Evolutionary conservation across 2,113 vertebrate species (phyloP).

Genomic region (Nothoprocta pentlandii): DNA sequence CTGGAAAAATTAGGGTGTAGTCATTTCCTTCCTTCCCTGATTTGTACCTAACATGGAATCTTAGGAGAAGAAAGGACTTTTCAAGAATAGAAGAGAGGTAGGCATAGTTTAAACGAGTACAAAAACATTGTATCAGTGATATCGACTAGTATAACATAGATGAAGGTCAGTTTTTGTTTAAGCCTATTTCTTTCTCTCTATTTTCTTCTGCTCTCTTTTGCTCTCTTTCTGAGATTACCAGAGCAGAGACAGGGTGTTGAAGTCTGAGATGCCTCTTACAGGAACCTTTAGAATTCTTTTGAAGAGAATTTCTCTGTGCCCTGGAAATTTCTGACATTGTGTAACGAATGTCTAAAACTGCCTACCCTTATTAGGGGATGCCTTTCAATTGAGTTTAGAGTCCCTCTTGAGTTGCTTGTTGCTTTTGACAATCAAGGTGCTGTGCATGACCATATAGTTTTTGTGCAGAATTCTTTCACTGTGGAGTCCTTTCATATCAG

Average conservation of each 20-base stretch:
- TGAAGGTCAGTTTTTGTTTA: neutral
- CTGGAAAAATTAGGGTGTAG: neutral
- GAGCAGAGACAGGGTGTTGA: neutral
- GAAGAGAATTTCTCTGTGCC: neutral
- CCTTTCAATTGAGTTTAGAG: neutral
- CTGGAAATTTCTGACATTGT: neutral
- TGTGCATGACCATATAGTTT: neutral
- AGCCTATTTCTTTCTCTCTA: neutral
- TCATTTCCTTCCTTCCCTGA: accelerated
- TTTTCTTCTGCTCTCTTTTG: neutral
- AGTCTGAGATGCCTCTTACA: neutral
- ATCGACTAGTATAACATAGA: neutral
- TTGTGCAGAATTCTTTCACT: neutral
- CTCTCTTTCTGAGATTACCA: neutral
- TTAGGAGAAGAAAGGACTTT: neutral
- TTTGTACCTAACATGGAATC: neutral
- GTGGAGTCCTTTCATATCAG: neutral
- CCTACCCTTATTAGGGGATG: neutral
- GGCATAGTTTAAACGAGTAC: neutral
- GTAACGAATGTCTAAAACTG: neutral
- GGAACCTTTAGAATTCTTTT: neutral
- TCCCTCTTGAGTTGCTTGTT: neutral
- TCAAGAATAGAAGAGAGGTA: neutral
- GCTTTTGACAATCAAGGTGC: neutral
- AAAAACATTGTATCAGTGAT: neutral